A percentile compares a stretch with the other conserved stretches of the same genome.
Evolutionary conservation across 2,888 invertebrate species (phyloP).

Genomic region (Phalera bucephala): DNA sequence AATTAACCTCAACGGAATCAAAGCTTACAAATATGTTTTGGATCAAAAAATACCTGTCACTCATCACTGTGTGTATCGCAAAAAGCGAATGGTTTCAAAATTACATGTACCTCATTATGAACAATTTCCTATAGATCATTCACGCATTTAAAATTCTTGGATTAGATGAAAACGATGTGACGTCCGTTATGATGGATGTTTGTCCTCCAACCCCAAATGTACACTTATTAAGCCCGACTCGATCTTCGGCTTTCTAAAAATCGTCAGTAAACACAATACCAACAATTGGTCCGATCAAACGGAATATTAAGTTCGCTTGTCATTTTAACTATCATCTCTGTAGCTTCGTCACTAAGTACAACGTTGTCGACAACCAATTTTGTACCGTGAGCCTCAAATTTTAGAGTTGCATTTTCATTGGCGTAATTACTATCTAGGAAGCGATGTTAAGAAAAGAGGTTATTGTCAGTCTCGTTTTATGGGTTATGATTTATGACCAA

Average conservation of each 20-base stretch:
- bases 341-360: constrained; percentile 45
- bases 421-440: constrained; percentile 52
- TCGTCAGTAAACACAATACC: constrained; percentile 74
- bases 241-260: constrained; percentile 69
- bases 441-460: constrained; percentile 66
- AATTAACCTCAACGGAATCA: constrained; percentile 33
- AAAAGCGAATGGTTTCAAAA: constrained; percentile 45
- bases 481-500: constrained; percentile 82
- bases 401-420: constrained; percentile 33
- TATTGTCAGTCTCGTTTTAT: constrained; percentile 80
- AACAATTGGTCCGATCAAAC: constrained; percentile 82
- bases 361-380: constrained; percentile 20
- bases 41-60: constrained; percentile 37
- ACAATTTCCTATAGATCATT: constrained; percentile 63
- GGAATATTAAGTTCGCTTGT: constrained; percentile 82
- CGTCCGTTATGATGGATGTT: constrained; percentile 69
- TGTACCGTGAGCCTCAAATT: constrained; percentile 13
- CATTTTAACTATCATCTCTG: constrained; percentile 74
- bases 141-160: constrained; percentile 58
- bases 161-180: constrained; percentile 62
- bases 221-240: constrained; percentile 51
- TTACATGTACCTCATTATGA: constrained; percentile 48
- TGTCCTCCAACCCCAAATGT: constrained; percentile 62
- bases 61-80: constrained; percentile 30
- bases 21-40: constrained; percentile 36